Evolutionary conservation across 2,797 vertebrate species (phyloP).

Genomic region (Diplodus sargus): DNA sequence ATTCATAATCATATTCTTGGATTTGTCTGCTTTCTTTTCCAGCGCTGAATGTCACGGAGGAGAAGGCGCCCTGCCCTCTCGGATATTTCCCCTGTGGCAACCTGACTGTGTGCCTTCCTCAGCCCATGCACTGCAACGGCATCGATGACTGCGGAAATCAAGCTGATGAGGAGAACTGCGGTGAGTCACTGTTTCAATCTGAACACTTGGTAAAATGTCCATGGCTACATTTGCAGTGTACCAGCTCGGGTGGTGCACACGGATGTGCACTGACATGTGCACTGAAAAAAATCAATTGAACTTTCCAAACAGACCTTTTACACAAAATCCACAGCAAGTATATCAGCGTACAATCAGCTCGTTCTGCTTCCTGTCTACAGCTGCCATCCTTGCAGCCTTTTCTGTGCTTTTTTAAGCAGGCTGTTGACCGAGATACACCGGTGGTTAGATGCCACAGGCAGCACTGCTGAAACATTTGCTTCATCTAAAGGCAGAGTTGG

Average conservation of each 20-base stretch:
- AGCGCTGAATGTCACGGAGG: constrained; percentile 82
- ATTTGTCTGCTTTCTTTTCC: constrained; percentile 70
- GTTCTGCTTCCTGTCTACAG: not conserved
- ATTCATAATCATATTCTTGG: constrained; percentile 28
- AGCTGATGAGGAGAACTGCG: constrained; percentile 95
- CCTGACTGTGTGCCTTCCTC: constrained; percentile 91
- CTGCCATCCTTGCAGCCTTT: not conserved
- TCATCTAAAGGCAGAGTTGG: too few relatives aligned
- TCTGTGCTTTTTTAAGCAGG: too few relatives aligned
- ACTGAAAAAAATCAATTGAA: not conserved
- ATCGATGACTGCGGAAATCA: constrained; percentile 94
- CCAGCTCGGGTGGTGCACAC: not conserved
- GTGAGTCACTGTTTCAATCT: constrained; percentile 78
- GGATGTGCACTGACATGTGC: not conserved
- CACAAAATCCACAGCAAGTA: not conserved
- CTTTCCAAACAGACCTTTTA: not conserved
- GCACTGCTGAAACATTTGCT: too few relatives aligned
- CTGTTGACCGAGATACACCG: too few relatives aligned
- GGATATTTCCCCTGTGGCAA: constrained; percentile 97
- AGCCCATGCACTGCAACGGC: constrained; percentile 94
- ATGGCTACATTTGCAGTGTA: not conserved
- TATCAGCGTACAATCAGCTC: not conserved
- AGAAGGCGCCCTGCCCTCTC: constrained; percentile 86
- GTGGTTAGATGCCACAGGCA: too few relatives aligned
- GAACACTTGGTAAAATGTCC: not conserved